Conservation (phyloP, 2,113 vertebrate species). For the Cinclus cinclus region DNA sequence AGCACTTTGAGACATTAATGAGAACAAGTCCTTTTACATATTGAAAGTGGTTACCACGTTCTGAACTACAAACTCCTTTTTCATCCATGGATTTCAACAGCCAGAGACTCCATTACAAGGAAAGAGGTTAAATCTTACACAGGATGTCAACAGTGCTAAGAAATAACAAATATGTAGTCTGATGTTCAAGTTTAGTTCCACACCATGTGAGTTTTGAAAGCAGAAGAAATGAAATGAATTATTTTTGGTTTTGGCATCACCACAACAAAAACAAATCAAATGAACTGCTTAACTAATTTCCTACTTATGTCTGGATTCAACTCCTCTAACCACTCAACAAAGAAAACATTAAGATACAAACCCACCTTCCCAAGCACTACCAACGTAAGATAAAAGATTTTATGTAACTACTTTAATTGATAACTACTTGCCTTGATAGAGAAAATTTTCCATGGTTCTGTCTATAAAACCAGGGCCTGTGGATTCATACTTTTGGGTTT, state of each 20-base stretch:
- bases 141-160: background rate
- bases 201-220: background rate
- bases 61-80: background rate
- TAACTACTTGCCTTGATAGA: background rate
- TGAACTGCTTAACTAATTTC: background rate
- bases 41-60: background rate
- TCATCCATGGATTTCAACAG: background rate
- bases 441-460: background rate
- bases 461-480: background rate
- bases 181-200: background rate
- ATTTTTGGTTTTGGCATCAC: background rate
- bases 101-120: background rate
- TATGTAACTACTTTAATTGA: background rate
- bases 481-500: background rate
- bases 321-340: background rate
- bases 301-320: background rate
- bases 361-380: background rate
- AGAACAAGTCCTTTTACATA: background rate
- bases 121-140: background rate
- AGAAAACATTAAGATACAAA: background rate
- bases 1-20: constrained; percentile 5
- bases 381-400: background rate
- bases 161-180: background rate
- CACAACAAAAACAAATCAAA: background rate
- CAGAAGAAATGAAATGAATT: background rate